Evolutionary conservation across 1,140 invertebrate species (phyloP).

Genomic region (Aphaenogaster rudis): DNA sequence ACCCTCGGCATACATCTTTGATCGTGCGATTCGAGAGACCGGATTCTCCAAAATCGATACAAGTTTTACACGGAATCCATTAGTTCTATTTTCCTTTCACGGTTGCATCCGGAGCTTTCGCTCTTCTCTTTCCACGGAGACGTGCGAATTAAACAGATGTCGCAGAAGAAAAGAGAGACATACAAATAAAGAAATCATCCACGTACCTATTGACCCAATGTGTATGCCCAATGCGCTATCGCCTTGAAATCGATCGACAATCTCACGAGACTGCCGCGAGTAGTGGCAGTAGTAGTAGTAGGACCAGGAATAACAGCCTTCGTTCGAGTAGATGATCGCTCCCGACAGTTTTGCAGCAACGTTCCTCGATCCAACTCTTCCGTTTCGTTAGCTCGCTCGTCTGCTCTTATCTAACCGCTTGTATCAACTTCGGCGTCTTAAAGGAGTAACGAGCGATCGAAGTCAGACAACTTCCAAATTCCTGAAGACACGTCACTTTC

Average conservation of each 20-base stretch:
- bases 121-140: not conserved
- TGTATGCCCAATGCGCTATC: slow-evolving; percentile 4
- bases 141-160: not conserved
- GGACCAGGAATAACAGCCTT: not conserved
- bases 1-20: not conserved
- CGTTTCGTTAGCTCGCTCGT: slow-evolving; percentile 20
- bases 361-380: not conserved
- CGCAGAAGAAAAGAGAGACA: not conserved
- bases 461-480: not conserved
- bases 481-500: not conserved
- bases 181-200: not conserved
- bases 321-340: slow-evolving; percentile 25
- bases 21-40: not conserved
- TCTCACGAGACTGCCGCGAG: slow-evolving; percentile 13
- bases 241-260: slow-evolving; percentile 48
- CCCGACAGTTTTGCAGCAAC: slow-evolving; percentile 39
- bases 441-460: not conserved
- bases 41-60: slow-evolving; percentile 38
- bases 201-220: slow-evolving; percentile 31
- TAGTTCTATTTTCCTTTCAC: slow-evolving; percentile 32
- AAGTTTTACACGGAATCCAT: not conserved
- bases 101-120: slow-evolving; percentile 26
- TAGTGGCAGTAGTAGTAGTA: not conserved
- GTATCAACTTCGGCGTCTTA: slow-evolving; percentile 4
- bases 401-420: slow-evolving; percentile 26